Conservation (phyloP, 2,113 vertebrate genomes). For the Bubo blakistoni region DNA sequence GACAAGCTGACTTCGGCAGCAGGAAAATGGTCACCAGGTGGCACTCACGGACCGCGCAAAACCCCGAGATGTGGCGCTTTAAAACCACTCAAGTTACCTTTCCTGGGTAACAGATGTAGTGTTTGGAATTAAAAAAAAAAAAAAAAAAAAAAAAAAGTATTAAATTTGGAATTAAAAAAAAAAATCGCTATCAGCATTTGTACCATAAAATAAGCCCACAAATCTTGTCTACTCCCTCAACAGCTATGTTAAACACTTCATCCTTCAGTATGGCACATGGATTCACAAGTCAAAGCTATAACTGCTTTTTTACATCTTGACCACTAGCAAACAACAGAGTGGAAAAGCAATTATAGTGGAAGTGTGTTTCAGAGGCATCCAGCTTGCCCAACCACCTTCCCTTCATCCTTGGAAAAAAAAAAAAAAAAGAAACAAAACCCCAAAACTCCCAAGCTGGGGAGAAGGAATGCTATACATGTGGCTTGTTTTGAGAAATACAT, state of each 20-base stretch:
- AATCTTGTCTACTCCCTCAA: not conserved
- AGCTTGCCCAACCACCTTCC: not conserved
- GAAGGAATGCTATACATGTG: not conserved
- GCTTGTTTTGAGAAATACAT: not conserved
- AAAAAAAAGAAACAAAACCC: not conserved
- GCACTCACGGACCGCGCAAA: slow-evolving; percentile 16
- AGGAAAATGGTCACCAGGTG: slow-evolving; percentile 22
- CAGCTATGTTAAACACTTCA: not conserved
- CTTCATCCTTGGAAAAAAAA: not conserved
- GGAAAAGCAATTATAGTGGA: not conserved
- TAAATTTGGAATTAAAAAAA: no score
- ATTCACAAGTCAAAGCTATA: not conserved
- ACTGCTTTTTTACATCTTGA: not conserved
- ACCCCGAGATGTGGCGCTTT: not conserved
- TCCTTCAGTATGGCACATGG: not conserved
- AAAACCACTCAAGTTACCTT: not conserved
- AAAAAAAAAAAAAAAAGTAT: no score
- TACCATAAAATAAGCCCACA: not conserved
- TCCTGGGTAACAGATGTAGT: not conserved
- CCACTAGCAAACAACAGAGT: not conserved
- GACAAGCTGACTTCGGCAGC: not conserved
- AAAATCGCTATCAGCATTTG: not conserved
- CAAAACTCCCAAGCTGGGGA: not conserved
- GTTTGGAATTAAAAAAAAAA: not conserved
- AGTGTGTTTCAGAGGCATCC: not conserved